These are phyloP conservation scores for Epinephelus coioides DNA, from an alignment of 2,797 vertebrate species.

Conservation along the genomic window DNA sequence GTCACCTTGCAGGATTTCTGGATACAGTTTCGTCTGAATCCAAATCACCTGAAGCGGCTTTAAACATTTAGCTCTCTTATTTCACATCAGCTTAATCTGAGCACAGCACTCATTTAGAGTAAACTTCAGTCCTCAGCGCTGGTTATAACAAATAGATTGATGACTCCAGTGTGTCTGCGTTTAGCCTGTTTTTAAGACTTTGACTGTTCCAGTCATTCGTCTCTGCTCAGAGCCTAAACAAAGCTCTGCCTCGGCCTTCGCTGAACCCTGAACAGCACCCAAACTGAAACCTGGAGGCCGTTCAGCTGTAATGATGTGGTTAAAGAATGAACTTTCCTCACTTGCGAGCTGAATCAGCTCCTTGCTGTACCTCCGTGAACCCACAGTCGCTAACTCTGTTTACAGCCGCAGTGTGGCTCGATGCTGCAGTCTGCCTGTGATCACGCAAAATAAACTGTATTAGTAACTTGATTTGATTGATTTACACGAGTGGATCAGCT, in stretches of 20 bases:
- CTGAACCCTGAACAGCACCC: conserved; percentile 65
- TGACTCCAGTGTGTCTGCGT: conserved; percentile 63
- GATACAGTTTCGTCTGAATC: not conserved
- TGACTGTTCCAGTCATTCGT: conserved; percentile 52
- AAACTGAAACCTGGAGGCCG: conserved; percentile 62
- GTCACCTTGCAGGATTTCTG: conserved; percentile 42
- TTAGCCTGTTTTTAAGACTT: conserved; percentile 40
- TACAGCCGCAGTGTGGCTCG: conserved; percentile 33
- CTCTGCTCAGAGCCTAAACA: conserved; percentile 63
- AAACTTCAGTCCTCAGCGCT: conserved; percentile 31
- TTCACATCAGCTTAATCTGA: conserved; percentile 8
- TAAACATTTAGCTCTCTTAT: conserved; percentile 24
- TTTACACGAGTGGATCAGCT: conserved; percentile 2
- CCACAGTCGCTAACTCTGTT: conserved; percentile 44
- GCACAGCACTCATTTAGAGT: conserved; percentile 27
- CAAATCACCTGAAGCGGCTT: conserved; percentile 45
- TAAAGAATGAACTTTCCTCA: conserved; percentile 63
- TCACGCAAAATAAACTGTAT: conserved; percentile 43
- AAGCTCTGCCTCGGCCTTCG: conserved; percentile 49
- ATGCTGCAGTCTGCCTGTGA: conserved; percentile 19
- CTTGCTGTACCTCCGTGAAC: conserved; percentile 51
- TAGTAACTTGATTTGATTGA: conserved; percentile 32
- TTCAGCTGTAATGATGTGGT: conserved; percentile 74
- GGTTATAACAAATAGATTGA: conserved; percentile 40
- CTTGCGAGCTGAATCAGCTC: conserved; percentile 64